A percentile compares a stretch with the other conserved stretches of the same genome.
Evolutionary conservation across 2,113 vertebrate genomes (phyloP).

Genomic region (Hydrochoerus hydrochaeris): DNA sequence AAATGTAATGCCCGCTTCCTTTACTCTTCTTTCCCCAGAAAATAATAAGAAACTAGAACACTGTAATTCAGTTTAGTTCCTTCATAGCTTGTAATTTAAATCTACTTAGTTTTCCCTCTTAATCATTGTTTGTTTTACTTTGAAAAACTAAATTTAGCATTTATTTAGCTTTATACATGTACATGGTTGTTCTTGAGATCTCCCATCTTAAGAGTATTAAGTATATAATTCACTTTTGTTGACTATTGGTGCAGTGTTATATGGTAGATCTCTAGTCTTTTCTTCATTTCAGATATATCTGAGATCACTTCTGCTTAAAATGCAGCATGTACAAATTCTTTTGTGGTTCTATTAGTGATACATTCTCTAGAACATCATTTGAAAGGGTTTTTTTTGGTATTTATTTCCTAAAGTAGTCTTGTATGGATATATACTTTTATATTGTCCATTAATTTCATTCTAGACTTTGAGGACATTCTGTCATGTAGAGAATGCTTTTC

Average conservation of each 20-base stretch:
- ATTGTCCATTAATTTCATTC: neutral
- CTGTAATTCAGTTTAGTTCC: neutral
- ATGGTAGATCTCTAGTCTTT: neutral
- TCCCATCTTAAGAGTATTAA: neutral
- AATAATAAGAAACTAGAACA: neutral
- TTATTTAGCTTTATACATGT: neutral
- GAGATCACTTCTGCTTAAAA: neutral
- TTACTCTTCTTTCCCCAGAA: neutral
- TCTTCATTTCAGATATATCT: neutral
- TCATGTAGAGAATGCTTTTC: neutral
- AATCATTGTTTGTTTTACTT: neutral
- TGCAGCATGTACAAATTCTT: neutral
- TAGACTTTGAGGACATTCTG: neutral
- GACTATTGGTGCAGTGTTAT: neutral
- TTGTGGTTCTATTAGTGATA: neutral
- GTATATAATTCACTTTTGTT: neutral
- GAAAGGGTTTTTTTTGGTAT: neutral
- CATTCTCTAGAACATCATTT: neutral
- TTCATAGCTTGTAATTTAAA: neutral
- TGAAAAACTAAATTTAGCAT: neutral
- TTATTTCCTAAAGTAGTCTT: constrained; percentile 19
- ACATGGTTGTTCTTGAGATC: neutral
- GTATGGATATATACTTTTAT: neutral
- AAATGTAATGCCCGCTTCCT: neutral
- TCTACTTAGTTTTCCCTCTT: neutral